Evolutionary conservation across 2,888 invertebrate genomes (phyloP), one percentile per base, ranked within the genome.

Genomic region (Sinohyriopsis cumingii): DNA sequence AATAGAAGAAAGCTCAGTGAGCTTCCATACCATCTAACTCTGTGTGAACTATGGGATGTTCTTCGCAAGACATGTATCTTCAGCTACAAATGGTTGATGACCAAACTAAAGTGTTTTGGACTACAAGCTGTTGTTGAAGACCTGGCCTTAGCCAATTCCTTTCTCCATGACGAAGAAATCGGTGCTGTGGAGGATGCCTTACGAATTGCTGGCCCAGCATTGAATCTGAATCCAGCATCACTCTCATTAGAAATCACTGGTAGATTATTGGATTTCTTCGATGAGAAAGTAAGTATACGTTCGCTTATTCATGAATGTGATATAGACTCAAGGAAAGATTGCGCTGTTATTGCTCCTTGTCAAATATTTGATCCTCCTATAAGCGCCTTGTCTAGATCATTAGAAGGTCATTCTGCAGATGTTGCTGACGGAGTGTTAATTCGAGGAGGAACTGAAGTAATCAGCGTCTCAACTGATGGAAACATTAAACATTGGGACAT

Each of bases 21-120:
- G 71, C 71, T 88, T 63, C 88, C 88, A 6, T 85, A 78, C 72
- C 85, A 87, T 70, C 76, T 87, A 59, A 68, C 82, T 2, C 68
- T 78, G 54, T 80, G 82, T 66, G 65, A 73, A 22, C 73, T 82
- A 28, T 95, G 96, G 87, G 94, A 95, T 68, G 97, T 97, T 89
- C 91, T 99, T 20, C 96, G 96, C 87, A 94, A 94, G 56, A 93
- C 96, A 86, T 98, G 98, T 0, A 92, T 98, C 0, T 98, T 98
- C 90, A 97, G 97, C 90, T 98, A 98, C 88, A 95, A 96, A 85
- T 99, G 98, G 97, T 92, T 98, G 0, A 97, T 97, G 88, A 96
- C 97, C 0, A 98, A 98, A 87, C 92, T 98, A 2, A 95, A 95
- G 77, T 96, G 96, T 83, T 97, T 97, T 84, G 97, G 98, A 0